Evolutionary conservation across 37 sponge, comb jelly and placozoan genomes (phyloP).

Genomic region (Aphrocallistes beatrix): DNA sequence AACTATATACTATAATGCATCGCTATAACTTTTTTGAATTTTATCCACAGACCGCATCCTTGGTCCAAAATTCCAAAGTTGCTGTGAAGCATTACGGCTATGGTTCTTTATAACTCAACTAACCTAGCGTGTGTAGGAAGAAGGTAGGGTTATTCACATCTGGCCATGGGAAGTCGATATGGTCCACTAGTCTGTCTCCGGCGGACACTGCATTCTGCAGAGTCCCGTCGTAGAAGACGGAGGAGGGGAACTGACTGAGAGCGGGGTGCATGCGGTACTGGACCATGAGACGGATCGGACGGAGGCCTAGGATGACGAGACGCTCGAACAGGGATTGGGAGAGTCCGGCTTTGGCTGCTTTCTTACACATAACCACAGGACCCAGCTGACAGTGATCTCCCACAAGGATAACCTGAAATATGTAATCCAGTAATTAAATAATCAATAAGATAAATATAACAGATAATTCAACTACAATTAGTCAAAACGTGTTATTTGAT

Average conservation of each 20-base stretch:
- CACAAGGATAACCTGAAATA: conserved; percentile 57
- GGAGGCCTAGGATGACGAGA: conserved; percentile 64
- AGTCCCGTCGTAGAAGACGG: conserved; percentile 85
- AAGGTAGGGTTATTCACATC: conserved; percentile 73
- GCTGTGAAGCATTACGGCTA: neutral
- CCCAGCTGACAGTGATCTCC: conserved; percentile 98
- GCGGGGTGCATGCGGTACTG: conserved; percentile 97
- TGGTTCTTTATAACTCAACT: neutral
- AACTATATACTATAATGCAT: no score
- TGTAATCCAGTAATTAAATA: no score
- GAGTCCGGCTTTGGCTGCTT: conserved; percentile 86
- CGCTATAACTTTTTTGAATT: no score
- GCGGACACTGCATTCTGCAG: conserved; percentile 87
- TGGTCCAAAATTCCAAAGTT: no score
- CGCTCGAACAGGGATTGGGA: conserved; percentile 94
- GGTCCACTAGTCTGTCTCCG: conserved; percentile 38
- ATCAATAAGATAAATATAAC: neutral
- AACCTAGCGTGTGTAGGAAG: conserved; percentile 62
- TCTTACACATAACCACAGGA: conserved; percentile 98
- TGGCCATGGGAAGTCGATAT: conserved; percentile 73
- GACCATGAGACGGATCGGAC: conserved; percentile 65
- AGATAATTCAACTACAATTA: no score
- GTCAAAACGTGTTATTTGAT: no score
- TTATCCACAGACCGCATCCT: no score
- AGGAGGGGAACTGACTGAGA: conserved; percentile 77